Evolutionary conservation across 1,140 invertebrate species (phyloP).

Genomic region (Caenorhabditis remanei): DNA sequence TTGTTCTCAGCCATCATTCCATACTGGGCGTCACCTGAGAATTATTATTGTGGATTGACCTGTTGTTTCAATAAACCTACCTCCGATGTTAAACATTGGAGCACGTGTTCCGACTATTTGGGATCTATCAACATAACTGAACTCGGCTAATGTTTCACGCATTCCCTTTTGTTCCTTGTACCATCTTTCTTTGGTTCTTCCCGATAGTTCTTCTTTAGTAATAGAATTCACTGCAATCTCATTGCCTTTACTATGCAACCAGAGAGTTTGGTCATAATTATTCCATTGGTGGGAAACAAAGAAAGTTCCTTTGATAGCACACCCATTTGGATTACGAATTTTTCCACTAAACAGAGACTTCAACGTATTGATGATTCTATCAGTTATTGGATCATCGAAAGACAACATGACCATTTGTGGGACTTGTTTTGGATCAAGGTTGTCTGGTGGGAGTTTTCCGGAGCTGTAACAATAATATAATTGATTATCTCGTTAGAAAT

Average conservation of each 20-base stretch:
- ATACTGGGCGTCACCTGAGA: conserved; percentile 71
- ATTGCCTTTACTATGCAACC: conserved; percentile 92
- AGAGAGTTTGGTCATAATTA: conserved; percentile 95
- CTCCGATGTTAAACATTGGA: conserved; percentile 45
- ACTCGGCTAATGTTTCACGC: conserved; percentile 68
- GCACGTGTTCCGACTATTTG: conserved; percentile 59
- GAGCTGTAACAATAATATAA: conserved; percentile 46
- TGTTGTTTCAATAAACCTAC: background rate
- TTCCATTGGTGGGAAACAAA: conserved; percentile 99
- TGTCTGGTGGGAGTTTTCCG: conserved; percentile 69
- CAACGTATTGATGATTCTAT: conserved; percentile 73
- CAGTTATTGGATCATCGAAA: conserved; percentile 72
- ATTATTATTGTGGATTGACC: conserved; percentile 8
- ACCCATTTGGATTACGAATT: conserved; percentile 81
- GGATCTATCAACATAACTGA: conserved; percentile 70
- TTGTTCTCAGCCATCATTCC: conserved; percentile 67
- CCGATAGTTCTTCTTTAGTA: conserved; percentile 80
- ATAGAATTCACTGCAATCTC: conserved; percentile 97
- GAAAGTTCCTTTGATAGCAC: conserved; percentile 95
- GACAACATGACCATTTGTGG: conserved; percentile 75
- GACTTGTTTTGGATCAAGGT: conserved; percentile 60
- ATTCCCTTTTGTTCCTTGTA: conserved; percentile 72
- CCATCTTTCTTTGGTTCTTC: conserved; percentile 66
- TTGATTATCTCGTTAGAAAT: background rate
- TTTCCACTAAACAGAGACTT: conserved; percentile 72